Conservation (phyloP, 1,140 invertebrate genomes). For the Rhyzopertha dominica region DNA sequence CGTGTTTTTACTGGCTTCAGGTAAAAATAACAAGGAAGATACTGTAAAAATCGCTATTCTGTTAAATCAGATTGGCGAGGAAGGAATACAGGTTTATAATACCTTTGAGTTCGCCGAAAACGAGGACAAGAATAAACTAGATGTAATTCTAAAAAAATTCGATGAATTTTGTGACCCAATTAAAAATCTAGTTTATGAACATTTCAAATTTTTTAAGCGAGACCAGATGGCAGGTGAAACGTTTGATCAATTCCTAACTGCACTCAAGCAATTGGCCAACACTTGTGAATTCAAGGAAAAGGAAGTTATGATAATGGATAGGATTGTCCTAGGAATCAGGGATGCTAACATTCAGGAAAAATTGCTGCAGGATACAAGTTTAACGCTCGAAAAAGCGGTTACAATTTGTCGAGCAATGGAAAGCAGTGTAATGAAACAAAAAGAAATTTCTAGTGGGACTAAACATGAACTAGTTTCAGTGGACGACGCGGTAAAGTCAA, state of each 20-base stretch:
- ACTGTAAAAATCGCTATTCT: conserved; percentile 22
- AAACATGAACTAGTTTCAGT: no score
- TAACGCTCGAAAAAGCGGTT: conserved; percentile 7
- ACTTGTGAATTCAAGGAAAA: conserved; percentile 18
- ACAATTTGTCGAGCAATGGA: conserved; percentile 14
- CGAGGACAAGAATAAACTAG: conserved; percentile 18
- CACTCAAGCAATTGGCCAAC: conserved; percentile 15
- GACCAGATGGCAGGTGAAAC: conserved; percentile 21
- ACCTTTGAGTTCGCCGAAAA: conserved; percentile 16
- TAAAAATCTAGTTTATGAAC: conserved; percentile 25
- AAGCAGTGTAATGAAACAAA: background rate
- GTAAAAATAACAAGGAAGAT: no score
- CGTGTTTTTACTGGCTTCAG: no score
- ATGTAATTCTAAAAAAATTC: conserved; percentile 18
- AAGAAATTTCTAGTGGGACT: conserved; percentile 9
- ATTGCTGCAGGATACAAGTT: conserved; percentile 7
- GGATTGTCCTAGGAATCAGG: conserved; percentile 12
- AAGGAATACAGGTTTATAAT: conserved; percentile 17
- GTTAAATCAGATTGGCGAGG: conserved; percentile 19
- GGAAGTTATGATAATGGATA: conserved; percentile 14
- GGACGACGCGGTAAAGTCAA: no score
- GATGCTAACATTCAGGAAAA: conserved; percentile 9
- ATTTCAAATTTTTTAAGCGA: conserved; percentile 24
- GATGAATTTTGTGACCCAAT: conserved; percentile 18
- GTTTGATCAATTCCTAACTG: conserved; percentile 24